Conservation (phyloP, 1,140 invertebrate genomes). For the Drosophila orosa region DNA sequence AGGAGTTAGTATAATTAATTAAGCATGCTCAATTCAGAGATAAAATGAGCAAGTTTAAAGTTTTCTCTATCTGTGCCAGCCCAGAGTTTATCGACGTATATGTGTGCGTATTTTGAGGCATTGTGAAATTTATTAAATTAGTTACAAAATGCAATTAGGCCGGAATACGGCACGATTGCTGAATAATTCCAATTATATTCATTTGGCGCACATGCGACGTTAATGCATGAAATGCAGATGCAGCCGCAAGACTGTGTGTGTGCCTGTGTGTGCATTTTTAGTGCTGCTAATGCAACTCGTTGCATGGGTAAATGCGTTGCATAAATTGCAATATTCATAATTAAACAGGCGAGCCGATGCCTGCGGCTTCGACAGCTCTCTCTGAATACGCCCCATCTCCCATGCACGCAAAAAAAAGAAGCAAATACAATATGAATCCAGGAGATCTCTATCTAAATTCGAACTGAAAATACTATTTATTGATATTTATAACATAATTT, state of each 20-base stretch:
- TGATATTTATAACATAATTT: neutral
- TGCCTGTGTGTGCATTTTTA: constrained; percentile 42
- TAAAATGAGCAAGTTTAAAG: neutral
- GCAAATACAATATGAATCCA: neutral
- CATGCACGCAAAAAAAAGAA: neutral
- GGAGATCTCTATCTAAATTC: neutral
- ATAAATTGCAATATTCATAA: constrained; percentile 75
- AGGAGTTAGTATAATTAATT: no score
- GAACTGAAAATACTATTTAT: no score
- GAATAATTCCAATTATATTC: constrained; percentile 71
- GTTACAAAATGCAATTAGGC: constrained; percentile 73
- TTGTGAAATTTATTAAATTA: constrained; percentile 73
- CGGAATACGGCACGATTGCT: constrained; percentile 38
- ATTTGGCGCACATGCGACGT: constrained; percentile 52
- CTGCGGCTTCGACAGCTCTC: constrained; percentile 33
- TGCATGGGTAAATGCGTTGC: constrained; percentile 52
- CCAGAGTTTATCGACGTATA: neutral
- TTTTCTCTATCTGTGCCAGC: neutral
- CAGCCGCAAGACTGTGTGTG: constrained; percentile 30
- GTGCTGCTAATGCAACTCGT: constrained; percentile 54
- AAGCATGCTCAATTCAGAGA: no score
- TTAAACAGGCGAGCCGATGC: constrained; percentile 52
- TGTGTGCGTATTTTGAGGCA: constrained; percentile 20
- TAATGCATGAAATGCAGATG: constrained; percentile 57
- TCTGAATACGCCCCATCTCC: constrained; percentile 9